A percentile compares a stretch with the other conserved stretches of the same genome.
These are phyloP conservation scores for Drosophila birchii DNA, from an alignment of 2,888 invertebrate species.

Conservation along the genomic window DNA sequence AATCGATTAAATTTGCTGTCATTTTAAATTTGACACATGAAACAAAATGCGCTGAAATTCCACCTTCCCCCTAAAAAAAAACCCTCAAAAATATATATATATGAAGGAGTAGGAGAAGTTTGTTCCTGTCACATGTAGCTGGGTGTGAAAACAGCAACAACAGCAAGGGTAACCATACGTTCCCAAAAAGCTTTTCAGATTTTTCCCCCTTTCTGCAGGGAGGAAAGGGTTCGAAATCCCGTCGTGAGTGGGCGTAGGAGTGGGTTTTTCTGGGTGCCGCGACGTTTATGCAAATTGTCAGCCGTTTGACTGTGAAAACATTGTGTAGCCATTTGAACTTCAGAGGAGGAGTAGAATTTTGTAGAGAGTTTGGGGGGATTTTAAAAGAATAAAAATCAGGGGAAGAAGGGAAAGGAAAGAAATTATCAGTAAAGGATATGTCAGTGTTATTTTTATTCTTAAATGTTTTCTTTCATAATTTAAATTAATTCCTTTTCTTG, in stretches of 20 bases:
- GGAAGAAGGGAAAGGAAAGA: too few species aligned
- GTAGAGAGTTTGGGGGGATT: neutral
- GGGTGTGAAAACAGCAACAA: slow-evolving; percentile 62
- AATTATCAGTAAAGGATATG: neutral
- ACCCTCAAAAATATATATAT: slow-evolving; percentile 11
- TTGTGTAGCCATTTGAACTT: slow-evolving; percentile 64
- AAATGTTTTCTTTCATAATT: too few species aligned
- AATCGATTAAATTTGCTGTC: slow-evolving; percentile 83
- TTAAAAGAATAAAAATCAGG: neutral
- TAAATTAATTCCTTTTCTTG: neutral
- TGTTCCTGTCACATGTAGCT: slow-evolving; percentile 54
- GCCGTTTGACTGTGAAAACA: slow-evolving; percentile 64
- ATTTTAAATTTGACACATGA: slow-evolving; percentile 82
- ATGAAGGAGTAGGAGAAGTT: slow-evolving; percentile 26
- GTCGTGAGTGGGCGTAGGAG: slow-evolving; percentile 14
- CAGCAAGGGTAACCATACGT: slow-evolving; percentile 46
- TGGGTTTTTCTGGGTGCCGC: slow-evolving; percentile 38
- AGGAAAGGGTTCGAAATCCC: slow-evolving; percentile 20
- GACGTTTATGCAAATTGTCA: slow-evolving; percentile 69
- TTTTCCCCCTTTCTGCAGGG: slow-evolving; percentile 7
- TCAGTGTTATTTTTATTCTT: neutral
- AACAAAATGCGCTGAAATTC: slow-evolving; percentile 60
- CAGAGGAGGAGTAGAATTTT: neutral
- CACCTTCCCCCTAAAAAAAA: neutral
- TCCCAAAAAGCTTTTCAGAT: slow-evolving; percentile 51